Evolutionary conservation across 2,888 invertebrate species (phyloP).

Genomic region (Schizotus pectinicornis): DNA sequence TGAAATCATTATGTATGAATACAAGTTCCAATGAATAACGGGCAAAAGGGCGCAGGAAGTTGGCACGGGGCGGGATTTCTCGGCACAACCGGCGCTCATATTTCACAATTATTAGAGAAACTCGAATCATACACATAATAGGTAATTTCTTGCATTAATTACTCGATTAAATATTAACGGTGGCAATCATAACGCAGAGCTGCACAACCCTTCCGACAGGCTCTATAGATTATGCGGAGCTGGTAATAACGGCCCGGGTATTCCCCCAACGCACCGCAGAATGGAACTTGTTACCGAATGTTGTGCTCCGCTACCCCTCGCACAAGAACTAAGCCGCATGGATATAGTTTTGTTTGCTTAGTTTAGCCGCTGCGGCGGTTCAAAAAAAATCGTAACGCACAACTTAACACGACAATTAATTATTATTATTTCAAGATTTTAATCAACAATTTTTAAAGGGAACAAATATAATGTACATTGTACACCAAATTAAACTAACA

Average conservation of each 20-base stretch:
- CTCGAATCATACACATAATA: slow-evolving; percentile 62
- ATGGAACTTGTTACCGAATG: slow-evolving; percentile 49
- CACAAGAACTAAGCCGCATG: not conserved
- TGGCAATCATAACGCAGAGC: slow-evolving; percentile 60
- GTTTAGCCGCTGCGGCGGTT: no score
- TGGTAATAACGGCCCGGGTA: slow-evolving; percentile 53
- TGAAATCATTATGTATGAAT: slow-evolving; percentile 47
- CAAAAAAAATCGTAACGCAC: no score
- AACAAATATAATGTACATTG: no score
- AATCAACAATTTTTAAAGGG: no score
- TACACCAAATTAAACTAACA: no score
- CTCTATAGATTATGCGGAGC: slow-evolving; percentile 58
- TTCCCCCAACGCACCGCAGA: slow-evolving; percentile 54
- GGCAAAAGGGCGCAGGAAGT: slow-evolving; percentile 28
- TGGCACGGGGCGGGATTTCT: slow-evolving; percentile 29
- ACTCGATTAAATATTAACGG: slow-evolving; percentile 61
- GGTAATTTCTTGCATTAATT: slow-evolving; percentile 63
- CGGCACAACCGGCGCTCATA: slow-evolving; percentile 50
- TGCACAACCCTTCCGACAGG: slow-evolving; percentile 57
- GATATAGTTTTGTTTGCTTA: no score
- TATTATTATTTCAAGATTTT: no score
- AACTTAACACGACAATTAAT: no score
- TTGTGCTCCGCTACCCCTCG: slow-evolving; percentile 19
- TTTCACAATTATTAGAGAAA: slow-evolving; percentile 60
- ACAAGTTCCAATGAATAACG: slow-evolving; percentile 35